phyloP scores from a whole-genome alignment of 37 sponge, comb jelly and placozoan species.

The Hexactinellida sp. region DNA sequence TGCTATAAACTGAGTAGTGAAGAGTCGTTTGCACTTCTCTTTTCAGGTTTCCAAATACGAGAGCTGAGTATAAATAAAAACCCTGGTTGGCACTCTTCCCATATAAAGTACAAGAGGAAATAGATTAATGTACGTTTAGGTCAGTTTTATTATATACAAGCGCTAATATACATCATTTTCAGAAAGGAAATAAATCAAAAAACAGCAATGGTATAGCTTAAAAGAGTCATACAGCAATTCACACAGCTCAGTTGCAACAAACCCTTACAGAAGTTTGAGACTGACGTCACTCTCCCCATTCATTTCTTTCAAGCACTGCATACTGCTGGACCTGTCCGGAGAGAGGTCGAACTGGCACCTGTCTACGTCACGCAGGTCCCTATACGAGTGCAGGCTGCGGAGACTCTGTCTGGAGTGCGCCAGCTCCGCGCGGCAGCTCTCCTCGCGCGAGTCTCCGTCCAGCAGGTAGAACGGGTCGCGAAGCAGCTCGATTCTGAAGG shows the following conservation, averaged over 20 bases:
- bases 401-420: background rate
- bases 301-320: background rate
- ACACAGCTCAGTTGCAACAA: background rate
- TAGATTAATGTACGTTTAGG: too few relatives aligned
- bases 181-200: too few relatives aligned
- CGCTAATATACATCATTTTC: too few relatives aligned
- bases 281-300: background rate
- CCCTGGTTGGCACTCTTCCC: too few relatives aligned
- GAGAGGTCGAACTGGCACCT: background rate
- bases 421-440: background rate
- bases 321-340: background rate
- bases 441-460: background rate
- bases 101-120: too few relatives aligned
- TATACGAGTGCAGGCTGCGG: background rate
- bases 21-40: too few relatives aligned
- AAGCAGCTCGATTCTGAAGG: background rate
- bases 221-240: background rate
- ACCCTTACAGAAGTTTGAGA: background rate
- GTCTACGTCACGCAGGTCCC: background rate
- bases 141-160: too few relatives aligned
- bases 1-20: too few relatives aligned
- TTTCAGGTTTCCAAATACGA: too few relatives aligned
- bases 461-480: background rate
- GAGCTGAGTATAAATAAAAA: too few relatives aligned
- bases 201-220: too few relatives aligned